Conservation (phyloP, 2,797 vertebrate species). For the Margarornis squamiger region DNA sequence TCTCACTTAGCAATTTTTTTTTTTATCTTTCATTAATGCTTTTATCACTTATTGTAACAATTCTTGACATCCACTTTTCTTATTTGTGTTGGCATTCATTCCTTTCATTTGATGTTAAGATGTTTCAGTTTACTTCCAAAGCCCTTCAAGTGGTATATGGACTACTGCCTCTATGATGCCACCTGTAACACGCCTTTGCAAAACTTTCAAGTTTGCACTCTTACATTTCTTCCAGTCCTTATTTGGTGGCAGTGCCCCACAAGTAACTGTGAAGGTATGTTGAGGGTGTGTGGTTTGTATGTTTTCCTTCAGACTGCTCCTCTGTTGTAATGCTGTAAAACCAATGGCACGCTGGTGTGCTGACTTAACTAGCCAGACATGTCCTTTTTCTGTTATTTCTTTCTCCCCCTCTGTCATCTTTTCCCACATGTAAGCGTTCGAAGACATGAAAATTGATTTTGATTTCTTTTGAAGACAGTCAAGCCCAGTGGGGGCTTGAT, state of each 20-base stretch:
- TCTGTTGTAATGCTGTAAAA: not conserved
- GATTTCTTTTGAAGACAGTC: not conserved
- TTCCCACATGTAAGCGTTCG: not conserved
- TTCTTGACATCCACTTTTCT: not conserved
- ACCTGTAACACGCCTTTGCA: not conserved
- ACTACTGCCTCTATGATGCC: not conserved
- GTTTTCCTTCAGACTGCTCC: not conserved
- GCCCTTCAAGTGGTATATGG: not conserved
- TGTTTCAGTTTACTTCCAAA: not conserved
- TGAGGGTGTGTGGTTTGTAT: not conserved
- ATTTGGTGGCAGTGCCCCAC: not conserved
- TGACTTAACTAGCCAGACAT: not conserved
- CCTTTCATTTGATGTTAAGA: not conserved
- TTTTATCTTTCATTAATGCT: not conserved
- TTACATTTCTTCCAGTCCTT: not conserved
- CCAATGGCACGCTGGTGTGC: not conserved
- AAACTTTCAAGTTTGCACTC: not conserved
- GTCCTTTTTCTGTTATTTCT: not conserved
- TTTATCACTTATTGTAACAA: not conserved
- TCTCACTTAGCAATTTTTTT: not conserved
- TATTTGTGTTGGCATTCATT: not conserved
- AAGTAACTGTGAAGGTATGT: not conserved
- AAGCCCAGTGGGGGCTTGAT: not conserved
- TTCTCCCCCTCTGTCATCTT: not conserved
- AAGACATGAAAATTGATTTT: not conserved